Conservation (phyloP, 2,113 vertebrate species). For the Podarcis muralis region DNA sequence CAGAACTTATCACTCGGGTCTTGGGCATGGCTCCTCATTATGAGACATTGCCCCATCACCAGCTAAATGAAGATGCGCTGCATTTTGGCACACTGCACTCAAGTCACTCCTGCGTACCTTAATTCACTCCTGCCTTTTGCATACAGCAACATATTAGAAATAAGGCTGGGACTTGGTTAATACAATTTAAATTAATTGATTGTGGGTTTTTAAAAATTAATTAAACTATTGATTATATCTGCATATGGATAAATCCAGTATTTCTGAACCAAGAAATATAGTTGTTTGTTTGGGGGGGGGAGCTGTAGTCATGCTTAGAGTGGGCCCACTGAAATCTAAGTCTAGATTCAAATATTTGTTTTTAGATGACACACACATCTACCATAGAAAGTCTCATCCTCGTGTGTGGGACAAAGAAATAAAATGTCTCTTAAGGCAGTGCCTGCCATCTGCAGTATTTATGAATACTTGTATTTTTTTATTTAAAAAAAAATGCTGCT, state of each 20-base stretch:
- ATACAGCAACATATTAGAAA: not conserved
- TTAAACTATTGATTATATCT: not conserved
- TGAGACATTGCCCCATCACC: not conserved
- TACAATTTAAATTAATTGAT: not conserved
- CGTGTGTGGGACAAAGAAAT: too few relatives aligned
- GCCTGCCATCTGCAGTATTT: too few relatives aligned
- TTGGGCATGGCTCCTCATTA: not conserved
- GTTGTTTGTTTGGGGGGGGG: too few relatives aligned
- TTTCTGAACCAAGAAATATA: not conserved
- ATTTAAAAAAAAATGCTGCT: too few relatives aligned
- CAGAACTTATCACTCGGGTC: not conserved
- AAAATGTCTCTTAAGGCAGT: too few relatives aligned
- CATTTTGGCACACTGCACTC: not conserved
- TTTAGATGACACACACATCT: not conserved
- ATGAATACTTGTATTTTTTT: too few relatives aligned
- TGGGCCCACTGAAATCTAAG: too few relatives aligned
- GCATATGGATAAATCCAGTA: not conserved
- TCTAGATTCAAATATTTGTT: not conserved
- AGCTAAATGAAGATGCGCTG: not conserved
- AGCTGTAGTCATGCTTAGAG: not conserved
- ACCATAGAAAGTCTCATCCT: not conserved
- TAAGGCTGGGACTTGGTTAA: not conserved
- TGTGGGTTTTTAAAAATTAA: not conserved
- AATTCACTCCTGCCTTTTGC: not conserved
- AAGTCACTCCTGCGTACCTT: too few relatives aligned